These are phyloP conservation scores for Lepidochitona cinerea DNA, from an alignment of 2,888 invertebrate genomes.

Conservation along the genomic window DNA sequence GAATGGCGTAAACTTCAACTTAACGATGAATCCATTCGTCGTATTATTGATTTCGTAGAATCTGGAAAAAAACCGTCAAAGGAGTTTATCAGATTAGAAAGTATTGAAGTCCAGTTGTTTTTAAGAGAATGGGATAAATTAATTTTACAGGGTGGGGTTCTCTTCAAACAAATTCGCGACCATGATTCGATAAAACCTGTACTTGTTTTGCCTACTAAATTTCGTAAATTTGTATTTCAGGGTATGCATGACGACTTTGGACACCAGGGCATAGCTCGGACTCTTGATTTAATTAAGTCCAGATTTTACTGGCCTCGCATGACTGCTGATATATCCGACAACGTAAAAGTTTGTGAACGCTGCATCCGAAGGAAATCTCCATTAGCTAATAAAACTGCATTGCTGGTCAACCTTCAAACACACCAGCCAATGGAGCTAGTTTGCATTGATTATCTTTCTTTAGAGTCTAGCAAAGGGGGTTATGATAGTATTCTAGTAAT, in stretches of 20 bases:
- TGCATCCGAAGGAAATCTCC: conserved; percentile 19
- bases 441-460: conserved; percentile 21
- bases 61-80: no score
- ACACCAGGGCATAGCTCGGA: not conserved
- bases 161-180: conserved; percentile 8
- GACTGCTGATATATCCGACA: not conserved
- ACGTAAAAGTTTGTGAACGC: conserved; percentile 1
- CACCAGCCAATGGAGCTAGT: conserved; percentile 25
- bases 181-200: conserved; percentile 5
- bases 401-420: not conserved
- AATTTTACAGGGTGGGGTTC: conserved; percentile 1
- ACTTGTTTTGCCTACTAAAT: conserved; percentile 13
- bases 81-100: no score
- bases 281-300: no score
- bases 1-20: conserved; percentile 8
- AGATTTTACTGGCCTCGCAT: not conserved
- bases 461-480: conserved; percentile 24
- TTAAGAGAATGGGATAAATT: conserved; percentile 15
- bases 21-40: no score
- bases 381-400: not conserved
- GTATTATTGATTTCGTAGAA: no score
- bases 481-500: conserved; percentile 20
- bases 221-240: conserved; percentile 7
- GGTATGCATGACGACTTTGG: conserved; percentile 23
- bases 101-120: no score